phyloP scores from a whole-genome alignment of 2,797 vertebrate species.

The Muraenolepis orangiensis region DNA sequence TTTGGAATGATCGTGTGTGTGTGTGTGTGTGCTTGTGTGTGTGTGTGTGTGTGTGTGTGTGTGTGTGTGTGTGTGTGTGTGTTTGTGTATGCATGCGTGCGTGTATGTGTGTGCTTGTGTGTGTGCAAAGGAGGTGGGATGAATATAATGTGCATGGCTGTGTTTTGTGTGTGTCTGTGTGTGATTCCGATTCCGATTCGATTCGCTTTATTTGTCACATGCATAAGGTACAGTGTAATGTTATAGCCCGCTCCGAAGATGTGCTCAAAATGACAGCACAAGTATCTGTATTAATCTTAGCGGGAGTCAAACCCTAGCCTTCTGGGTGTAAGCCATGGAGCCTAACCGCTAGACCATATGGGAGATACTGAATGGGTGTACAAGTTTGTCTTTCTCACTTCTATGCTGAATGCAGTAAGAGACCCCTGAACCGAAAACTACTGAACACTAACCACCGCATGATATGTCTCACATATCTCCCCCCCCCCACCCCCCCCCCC shows the following conservation, averaged over 20 bases:
- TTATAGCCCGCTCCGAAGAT: no score
- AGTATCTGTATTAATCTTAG: no score
- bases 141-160: background rate
- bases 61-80: background rate
- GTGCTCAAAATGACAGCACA: no score
- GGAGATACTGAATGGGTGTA: no score
- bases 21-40: background rate
- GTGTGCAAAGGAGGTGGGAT: background rate
- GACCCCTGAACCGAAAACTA: constrained; percentile 8
- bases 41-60: background rate
- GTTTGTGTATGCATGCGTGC: background rate
- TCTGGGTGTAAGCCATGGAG: no score
- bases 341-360: no score
- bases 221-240: no score
- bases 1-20: constrained; percentile 8
- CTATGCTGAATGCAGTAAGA: background rate
- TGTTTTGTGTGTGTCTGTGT: background rate
- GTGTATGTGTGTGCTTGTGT: constrained; percentile 10
- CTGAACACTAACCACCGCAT: constrained; percentile 42
- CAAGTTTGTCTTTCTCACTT: background rate
- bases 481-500: no score
- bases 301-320: no score
- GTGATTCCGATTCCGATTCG: no score
- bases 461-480: constrained; percentile 38
- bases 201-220: no score